These are phyloP conservation scores for Agonopterix arenella DNA, from an alignment of 2,888 invertebrate species.

Conservation along the genomic window DNA sequence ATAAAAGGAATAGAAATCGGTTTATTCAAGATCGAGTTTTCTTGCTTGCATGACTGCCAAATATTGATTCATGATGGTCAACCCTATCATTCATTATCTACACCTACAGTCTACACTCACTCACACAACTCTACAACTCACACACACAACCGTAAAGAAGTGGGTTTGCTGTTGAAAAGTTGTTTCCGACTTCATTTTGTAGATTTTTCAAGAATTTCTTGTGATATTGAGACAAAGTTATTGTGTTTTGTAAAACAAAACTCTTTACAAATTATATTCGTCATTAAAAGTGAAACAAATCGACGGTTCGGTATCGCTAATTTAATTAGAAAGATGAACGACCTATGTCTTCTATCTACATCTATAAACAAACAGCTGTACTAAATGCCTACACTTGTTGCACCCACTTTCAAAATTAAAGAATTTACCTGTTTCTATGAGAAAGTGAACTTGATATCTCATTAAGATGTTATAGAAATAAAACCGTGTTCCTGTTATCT, in stretches of 20 bases:
- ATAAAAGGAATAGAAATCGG: too few relatives aligned
- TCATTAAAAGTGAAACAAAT: not conserved
- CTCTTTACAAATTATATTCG: not conserved
- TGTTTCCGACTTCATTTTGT: not conserved
- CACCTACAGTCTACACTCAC: too few relatives aligned
- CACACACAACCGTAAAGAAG: too few relatives aligned
- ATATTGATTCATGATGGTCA: too few relatives aligned
- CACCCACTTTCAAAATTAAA: constrained; percentile 61
- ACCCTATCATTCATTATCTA: too few relatives aligned
- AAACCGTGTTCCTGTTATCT: constrained; percentile 36
- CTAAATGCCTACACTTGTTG: constrained; percentile 43
- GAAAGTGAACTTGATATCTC: constrained; percentile 53
- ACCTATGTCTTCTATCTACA: constrained; percentile 23
- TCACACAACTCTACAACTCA: too few relatives aligned
- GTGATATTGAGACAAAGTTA: not conserved
- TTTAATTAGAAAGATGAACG: constrained; percentile 27
- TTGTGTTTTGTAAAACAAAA: not conserved
- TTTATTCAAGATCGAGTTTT: too few relatives aligned
- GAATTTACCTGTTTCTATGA: constrained; percentile 37
- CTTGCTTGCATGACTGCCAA: too few relatives aligned
- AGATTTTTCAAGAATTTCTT: not conserved
- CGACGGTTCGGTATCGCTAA: constrained; percentile 17
- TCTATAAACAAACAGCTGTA: constrained; percentile 49
- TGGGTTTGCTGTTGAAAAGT: not conserved
- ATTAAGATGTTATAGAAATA: constrained; percentile 36